Percentiles rank a stretch among this genome's conserved stretches.
phyloP scores from a whole-genome alignment of 2,888 invertebrate species.

The Hirtodrosophila trivittata region DNA sequence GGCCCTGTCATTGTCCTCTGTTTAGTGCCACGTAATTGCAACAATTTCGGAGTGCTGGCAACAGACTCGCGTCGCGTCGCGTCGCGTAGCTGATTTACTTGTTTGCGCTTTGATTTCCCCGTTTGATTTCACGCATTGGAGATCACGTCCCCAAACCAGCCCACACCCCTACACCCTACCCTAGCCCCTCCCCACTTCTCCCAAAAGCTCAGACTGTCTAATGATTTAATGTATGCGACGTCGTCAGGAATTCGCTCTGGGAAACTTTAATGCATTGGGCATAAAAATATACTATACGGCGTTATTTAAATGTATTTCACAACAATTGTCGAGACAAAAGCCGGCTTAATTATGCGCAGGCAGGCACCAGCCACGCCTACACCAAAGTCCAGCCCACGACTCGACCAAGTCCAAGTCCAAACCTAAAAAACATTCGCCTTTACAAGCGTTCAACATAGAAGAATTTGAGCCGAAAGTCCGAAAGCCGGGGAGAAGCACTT shows the following conservation, averaged over 20 bases:
- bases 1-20: slow-evolving; percentile 43
- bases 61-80: background rate
- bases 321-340: slow-evolving; percentile 21
- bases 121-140: slow-evolving; percentile 41
- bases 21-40: slow-evolving; percentile 70
- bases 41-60: slow-evolving; percentile 59
- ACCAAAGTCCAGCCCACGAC: slow-evolving; percentile 1
- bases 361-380: slow-evolving; percentile 23
- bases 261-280: slow-evolving; percentile 37
- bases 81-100: slow-evolving; percentile 53
- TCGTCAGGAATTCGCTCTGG: background rate
- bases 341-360: slow-evolving; percentile 66
- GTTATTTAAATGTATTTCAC: slow-evolving; percentile 15
- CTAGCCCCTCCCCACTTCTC: too few relatives aligned
- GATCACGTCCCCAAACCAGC: too few relatives aligned
- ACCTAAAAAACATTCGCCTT: slow-evolving; percentile 35
- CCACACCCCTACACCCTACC: too few relatives aligned
- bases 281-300: slow-evolving; percentile 13
- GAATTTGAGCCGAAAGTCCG: slow-evolving; percentile 47
- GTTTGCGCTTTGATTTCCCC: slow-evolving; percentile 58
- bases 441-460: slow-evolving; percentile 47
- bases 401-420: slow-evolving; percentile 4
- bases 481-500: slow-evolving; percentile 41
- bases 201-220: slow-evolving; percentile 39
- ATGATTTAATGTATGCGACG: slow-evolving; percentile 58